A percentile compares a stretch with the other conserved stretches of the same genome.
Evolutionary conservation across 2,888 invertebrate species (phyloP).

Genomic region (Vannuccia rotundouncinata): DNA sequence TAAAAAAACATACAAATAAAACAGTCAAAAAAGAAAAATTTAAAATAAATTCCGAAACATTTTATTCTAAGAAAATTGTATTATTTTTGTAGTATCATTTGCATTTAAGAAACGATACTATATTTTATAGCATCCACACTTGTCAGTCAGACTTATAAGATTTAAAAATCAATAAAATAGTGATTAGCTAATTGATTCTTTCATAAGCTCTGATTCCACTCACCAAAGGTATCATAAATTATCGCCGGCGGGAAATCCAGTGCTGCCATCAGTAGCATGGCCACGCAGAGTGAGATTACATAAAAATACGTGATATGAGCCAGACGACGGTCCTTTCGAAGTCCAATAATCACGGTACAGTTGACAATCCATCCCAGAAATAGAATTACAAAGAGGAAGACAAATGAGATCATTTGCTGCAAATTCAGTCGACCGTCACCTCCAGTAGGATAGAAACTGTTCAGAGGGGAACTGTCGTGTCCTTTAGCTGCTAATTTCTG

Average conservation of each 20-base stretch:
- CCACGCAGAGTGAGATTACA: constrained; percentile 22
- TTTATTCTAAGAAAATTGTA: too few species aligned
- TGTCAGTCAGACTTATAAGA: too few species aligned
- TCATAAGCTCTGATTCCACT: neutral
- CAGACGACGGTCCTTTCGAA: neutral
- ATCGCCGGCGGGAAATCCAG: constrained; percentile 17
- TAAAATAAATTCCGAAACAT: too few species aligned
- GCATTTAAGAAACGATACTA: too few species aligned
- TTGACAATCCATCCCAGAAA: constrained; percentile 7
- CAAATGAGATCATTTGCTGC: neutral
- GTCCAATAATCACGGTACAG: neutral
- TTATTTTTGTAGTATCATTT: too few species aligned
- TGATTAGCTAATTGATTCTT: too few species aligned
- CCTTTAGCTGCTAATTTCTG: neutral
- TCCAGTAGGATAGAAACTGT: neutral
- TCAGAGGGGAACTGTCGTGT: neutral
- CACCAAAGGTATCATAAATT: constrained; percentile 13
- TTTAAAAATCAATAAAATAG: too few species aligned
- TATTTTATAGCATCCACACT: too few species aligned
- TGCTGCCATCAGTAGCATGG: constrained; percentile 27
- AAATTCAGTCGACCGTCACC: neutral
- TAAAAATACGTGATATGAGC: constrained; percentile 26
- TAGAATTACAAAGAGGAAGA: neutral
- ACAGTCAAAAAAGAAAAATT: too few species aligned
- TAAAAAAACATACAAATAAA: too few species aligned